Conservation (phyloP, 2,797 vertebrate species). For the Brachymystax lenok region DNA sequence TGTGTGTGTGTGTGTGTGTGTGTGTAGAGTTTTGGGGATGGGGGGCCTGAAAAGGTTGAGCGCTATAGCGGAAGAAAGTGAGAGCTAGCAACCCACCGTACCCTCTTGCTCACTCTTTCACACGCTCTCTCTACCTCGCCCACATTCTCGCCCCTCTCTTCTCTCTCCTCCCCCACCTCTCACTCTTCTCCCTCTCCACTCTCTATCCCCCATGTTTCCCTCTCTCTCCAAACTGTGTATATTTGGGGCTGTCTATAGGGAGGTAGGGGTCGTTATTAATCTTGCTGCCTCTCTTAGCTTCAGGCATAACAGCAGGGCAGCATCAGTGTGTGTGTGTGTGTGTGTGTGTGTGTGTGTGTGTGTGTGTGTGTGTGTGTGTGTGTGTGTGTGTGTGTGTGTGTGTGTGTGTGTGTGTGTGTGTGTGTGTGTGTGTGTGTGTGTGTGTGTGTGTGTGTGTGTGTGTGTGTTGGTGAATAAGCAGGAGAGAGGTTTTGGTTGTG, state of each 20-base stretch:
- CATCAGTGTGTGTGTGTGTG: constrained; percentile 59
- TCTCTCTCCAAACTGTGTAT: constrained; percentile 74
- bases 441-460: constrained; percentile 39
- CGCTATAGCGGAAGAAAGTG: constrained; percentile 51
- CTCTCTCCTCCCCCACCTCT: neutral
- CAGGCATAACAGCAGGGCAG: constrained; percentile 77
- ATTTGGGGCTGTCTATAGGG: constrained; percentile 77
- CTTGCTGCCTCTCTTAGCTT: constrained; percentile 78
- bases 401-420: constrained; percentile 28
- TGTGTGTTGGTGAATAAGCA: constrained; percentile 16
- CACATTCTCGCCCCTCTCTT: constrained; percentile 12
- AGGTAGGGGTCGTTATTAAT: constrained; percentile 82
- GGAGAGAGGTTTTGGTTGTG: constrained; percentile 45
- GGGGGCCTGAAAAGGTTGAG: constrained; percentile 31
- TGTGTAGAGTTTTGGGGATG: constrained; percentile 14
- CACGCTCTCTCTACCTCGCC: constrained; percentile 41
- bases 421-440: constrained; percentile 21
- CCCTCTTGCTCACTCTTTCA: constrained; percentile 39
- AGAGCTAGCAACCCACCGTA: constrained; percentile 60
- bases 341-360: constrained; percentile 30
- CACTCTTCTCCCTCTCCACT: constrained; percentile 22
- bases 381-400: constrained; percentile 17
- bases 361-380: constrained; percentile 37
- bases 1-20: constrained; percentile 27
- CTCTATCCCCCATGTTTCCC: neutral